Conservation (phyloP, 1,140 invertebrate species). For the Atta cephalotes region DNA sequence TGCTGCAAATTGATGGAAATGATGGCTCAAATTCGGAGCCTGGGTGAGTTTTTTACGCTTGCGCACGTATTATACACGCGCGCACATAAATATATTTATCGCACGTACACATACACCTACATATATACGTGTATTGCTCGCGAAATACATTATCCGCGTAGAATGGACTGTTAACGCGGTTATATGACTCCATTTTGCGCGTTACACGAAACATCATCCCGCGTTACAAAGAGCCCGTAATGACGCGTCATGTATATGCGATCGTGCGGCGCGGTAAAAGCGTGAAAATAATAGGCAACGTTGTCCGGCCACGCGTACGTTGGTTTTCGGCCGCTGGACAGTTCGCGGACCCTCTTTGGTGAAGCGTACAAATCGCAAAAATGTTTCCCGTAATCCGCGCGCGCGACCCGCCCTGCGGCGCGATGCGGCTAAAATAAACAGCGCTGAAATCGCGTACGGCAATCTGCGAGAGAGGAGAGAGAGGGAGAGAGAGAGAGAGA, state of each 20-base stretch:
- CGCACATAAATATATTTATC: conserved; percentile 2
- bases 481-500: too few species aligned
- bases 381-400: conserved; percentile 60
- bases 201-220: conserved; percentile 75
- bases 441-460: conserved; percentile 52
- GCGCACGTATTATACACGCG: conserved; percentile 43
- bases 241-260: conserved; percentile 67
- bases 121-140: conserved; percentile 48
- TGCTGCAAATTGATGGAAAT: conserved; percentile 75
- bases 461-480: conserved; percentile 29
- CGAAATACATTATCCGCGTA: conserved; percentile 74
- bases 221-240: conserved; percentile 74
- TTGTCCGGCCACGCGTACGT: conserved; percentile 23
- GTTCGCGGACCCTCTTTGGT: not conserved
- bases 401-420: conserved; percentile 41
- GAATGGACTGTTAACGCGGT: conserved; percentile 76
- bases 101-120: not conserved
- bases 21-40: conserved; percentile 72
- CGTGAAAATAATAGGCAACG: conserved; percentile 61
- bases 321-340: conserved; percentile 37
- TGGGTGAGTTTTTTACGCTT: conserved; percentile 66
- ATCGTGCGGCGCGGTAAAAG: conserved; percentile 62
- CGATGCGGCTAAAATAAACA: conserved; percentile 49
- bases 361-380: conserved; percentile 59
- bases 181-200: conserved; percentile 76